Base-by-base conservation (phyloP, 2,797 vertebrate species). In the Phrynocephalus forsythii region DNA sequence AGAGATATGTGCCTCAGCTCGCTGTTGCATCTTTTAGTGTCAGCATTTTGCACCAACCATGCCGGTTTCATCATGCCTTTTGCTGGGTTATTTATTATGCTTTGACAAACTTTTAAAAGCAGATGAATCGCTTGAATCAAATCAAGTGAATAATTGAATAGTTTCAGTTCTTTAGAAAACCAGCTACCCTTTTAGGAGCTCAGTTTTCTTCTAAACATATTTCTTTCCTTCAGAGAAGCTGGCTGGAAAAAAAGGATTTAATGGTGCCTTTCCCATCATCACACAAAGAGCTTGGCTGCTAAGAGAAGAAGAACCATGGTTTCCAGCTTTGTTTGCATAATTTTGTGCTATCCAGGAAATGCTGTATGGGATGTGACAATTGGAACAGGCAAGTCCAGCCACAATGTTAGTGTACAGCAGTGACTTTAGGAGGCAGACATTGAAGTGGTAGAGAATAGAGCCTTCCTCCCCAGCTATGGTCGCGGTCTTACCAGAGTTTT, bases 1-100 rank as follows among this genome's bases (percentile, higher is more conserved):
- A 79, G 16, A 0, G 33, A 22, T 86, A 71, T 78, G 11, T 76
- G 30, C 82, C 16, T 44, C 79, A 86, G 52, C 1, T 73, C 20
- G 52, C 33, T 8, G 9, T 72, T 81, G 5, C 22, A 56, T 82
- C 89, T 44, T 50, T 15, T 38, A 67, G 50, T 60, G 26, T 69
- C 26, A 26, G 0, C 33, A 60, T 28, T 1, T 66, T 79, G 3
- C 89, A 2, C 72, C n/a, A 89, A 80, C 71, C 7, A 33, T 56
- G 38, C 72, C 86, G 28, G n/a, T 22, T 88, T 63, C 52, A 60
- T 73, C 76, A 9, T 67, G 48, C 63, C 87, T 13, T 86, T 89
- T 9, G 83, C 24, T 30, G 2, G 77, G 63, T 72, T 85, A 2
- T 85, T 88, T 85, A 48, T 88, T 91, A 92, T 91, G 50, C 24